phyloP scores from a whole-genome alignment of 2,113 vertebrate genomes.

The Onychorhynchus coronatus region DNA sequence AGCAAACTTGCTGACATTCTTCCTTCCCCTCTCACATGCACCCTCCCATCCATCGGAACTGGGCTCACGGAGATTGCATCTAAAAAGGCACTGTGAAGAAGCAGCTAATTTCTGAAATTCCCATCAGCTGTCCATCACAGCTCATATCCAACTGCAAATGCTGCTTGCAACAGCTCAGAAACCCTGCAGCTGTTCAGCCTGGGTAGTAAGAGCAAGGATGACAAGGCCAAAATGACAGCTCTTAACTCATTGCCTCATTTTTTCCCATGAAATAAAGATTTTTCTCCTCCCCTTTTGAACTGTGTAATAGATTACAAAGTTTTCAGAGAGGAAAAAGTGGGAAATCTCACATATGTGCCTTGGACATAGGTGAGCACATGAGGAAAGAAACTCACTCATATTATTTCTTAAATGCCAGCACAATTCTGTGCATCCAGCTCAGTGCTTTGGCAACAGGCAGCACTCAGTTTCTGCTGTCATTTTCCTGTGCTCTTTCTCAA shows the following conservation, averaged over 20 bases:
- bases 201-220: not conserved
- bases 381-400: not conserved
- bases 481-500: not conserved
- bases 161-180: not conserved
- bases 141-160: not conserved
- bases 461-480: not conserved
- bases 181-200: not conserved
- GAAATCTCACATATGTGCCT: not conserved
- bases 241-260: not conserved
- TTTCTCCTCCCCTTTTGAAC: not conserved
- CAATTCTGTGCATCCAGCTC: not conserved
- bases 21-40: not conserved
- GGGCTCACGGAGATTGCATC: not conserved
- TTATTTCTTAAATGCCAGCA: not conserved
- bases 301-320: not conserved
- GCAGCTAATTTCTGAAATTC: not conserved
- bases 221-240: not conserved
- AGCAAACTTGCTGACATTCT: not conserved
- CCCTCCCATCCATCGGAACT: accelerated
- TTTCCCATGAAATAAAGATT: not conserved
- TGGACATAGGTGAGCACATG: not conserved
- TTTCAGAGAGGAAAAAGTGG: not conserved
- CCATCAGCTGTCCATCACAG: not conserved
- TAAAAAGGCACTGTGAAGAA: not conserved
- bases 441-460: not conserved